A percentile compares a stretch with the other conserved stretches of the same genome.
Evolutionary conservation across 1,140 invertebrate species (phyloP).

Genomic region (Caenorhabditis latens): DNA sequence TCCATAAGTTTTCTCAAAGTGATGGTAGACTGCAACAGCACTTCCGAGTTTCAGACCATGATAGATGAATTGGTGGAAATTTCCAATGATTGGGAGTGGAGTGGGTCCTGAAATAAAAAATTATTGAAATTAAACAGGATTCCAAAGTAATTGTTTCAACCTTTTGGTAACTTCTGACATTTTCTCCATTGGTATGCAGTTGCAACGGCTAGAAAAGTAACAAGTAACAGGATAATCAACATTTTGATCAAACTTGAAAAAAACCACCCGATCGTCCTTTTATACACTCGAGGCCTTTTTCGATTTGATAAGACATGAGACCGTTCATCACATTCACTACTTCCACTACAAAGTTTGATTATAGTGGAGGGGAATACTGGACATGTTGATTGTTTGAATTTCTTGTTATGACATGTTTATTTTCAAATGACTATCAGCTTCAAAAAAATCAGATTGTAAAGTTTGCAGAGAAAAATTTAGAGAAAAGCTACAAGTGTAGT

Average conservation of each 20-base stretch:
- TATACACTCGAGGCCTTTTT: background rate
- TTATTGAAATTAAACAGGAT: no score
- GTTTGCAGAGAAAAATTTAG: no score
- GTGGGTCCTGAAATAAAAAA: constrained; percentile 49
- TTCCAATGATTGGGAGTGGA: constrained; percentile 56
- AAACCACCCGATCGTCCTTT: background rate
- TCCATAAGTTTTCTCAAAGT: constrained; percentile 58
- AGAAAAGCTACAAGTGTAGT: no score
- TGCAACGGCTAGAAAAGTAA: constrained; percentile 3
- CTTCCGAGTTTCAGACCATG: background rate
- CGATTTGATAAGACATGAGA: constrained; percentile 8
- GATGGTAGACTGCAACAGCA: constrained; percentile 26
- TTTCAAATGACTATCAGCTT: no score
- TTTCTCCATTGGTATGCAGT: constrained; percentile 4
- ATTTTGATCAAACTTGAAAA: background rate
- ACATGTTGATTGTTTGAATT: no score
- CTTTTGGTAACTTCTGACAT: constrained; percentile 9
- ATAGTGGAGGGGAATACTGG: background rate
- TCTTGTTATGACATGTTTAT: no score
- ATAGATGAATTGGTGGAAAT: constrained; percentile 48
- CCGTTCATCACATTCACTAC: constrained; percentile 16
- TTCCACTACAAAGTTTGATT: background rate
- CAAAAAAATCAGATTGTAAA: no score
- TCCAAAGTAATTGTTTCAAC: no score
- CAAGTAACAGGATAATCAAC: constrained; percentile 8